These are phyloP conservation scores for Mastomys coucha DNA, from an alignment of 2,113 vertebrate species.

Conservation along the genomic window DNA sequence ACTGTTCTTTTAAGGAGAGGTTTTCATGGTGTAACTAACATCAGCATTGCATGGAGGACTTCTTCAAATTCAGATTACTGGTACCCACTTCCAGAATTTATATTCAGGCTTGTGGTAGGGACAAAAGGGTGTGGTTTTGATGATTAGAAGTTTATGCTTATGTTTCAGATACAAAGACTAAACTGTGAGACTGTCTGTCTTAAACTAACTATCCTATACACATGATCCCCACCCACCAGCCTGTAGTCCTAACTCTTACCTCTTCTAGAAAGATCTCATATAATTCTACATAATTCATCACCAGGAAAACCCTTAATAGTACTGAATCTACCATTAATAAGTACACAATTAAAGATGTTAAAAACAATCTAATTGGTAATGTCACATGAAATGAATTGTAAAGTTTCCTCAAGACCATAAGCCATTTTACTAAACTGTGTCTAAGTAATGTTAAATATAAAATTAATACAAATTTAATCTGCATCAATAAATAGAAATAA, in stretches of 20 bases:
- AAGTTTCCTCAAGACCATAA: neutral
- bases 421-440: constrained; percentile 34
- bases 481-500: constrained; percentile 32
- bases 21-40: neutral
- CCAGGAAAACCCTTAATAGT: neutral
- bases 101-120: neutral
- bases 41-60: neutral
- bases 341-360: neutral
- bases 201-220: neutral
- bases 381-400: neutral
- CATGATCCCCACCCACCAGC: neutral
- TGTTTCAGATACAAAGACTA: neutral
- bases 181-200: constrained; percentile 7
- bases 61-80: neutral
- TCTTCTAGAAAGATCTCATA: neutral
- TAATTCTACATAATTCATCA: constrained; percentile 15
- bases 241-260: neutral
- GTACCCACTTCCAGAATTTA: neutral
- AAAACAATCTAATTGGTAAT: neutral
- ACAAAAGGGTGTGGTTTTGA: neutral
- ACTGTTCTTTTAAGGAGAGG: neutral
- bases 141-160: neutral
- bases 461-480: neutral
- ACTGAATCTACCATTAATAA: neutral
- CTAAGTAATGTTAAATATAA: constrained; percentile 24